Conservation (phyloP, 2,113 vertebrate genomes). For the Dasyprocta punctata region DNA sequence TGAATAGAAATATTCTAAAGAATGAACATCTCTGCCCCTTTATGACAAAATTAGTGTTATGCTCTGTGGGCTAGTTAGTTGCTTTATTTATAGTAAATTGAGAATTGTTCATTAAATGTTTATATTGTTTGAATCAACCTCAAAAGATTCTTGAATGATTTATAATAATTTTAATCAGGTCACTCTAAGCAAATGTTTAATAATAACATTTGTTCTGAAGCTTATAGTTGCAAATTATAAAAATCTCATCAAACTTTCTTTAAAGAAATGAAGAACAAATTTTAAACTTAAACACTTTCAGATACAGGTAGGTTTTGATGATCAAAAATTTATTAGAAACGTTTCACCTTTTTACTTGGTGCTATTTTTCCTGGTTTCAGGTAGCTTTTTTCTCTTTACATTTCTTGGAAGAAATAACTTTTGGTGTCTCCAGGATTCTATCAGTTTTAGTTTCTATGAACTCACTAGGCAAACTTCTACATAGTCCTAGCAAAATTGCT, state of each 20-base stretch:
- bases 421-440: background rate
- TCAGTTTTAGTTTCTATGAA: background rate
- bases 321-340: background rate
- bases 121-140: background rate
- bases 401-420: background rate
- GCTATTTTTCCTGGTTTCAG: background rate
- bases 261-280: background rate
- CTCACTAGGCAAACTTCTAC: background rate
- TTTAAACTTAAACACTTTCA: background rate
- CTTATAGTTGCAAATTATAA: background rate
- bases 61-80: background rate
- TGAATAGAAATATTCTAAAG: background rate
- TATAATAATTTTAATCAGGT: background rate
- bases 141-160: background rate
- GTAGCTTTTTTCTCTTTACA: background rate
- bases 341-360: background rate
- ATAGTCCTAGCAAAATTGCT: background rate
- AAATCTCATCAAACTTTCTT: background rate
- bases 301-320: background rate
- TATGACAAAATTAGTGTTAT: background rate
- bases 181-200: background rate
- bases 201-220: background rate
- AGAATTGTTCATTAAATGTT: background rate
- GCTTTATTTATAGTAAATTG: background rate
- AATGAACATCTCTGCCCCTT: background rate